Conservation (phyloP, 2,888 invertebrate species). For the Arrhopalites spinosus region DNA sequence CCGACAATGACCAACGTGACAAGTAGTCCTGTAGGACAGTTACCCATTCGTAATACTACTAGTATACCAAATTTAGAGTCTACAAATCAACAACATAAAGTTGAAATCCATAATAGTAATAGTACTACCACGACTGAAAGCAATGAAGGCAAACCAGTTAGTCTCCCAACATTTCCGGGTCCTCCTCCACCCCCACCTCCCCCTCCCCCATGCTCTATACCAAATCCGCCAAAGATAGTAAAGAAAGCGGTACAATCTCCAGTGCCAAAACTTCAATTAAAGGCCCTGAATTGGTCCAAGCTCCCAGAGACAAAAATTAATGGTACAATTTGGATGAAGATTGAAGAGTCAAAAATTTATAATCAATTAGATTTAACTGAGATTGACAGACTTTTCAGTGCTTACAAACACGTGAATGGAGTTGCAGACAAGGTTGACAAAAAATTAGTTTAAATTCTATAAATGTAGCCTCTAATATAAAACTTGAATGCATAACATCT, state of each 20-base stretch:
- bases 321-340: conserved; percentile 93
- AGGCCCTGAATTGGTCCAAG: conserved; percentile 98
- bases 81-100: background rate
- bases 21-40: background rate
- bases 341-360: conserved; percentile 91
- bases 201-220: conserved; percentile 38
- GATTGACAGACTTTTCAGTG: conserved; percentile 92
- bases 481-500: no score
- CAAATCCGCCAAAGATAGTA: conserved; percentile 39
- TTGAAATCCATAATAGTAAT: background rate
- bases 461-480: no score
- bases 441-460: no score
- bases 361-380: conserved; percentile 87
- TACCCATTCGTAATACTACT: background rate
- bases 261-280: conserved; percentile 87
- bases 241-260: conserved; percentile 78
- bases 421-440: conserved; percentile 58
- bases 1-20: background rate
- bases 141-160: background rate
- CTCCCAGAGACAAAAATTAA: conserved; percentile 86
- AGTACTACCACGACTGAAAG: background rate
- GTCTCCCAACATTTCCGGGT: conserved; percentile 64
- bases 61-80: background rate
- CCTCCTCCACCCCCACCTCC: conserved; percentile 60
- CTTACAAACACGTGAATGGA: conserved; percentile 70